These are phyloP conservation scores for Lanistes nyassanus DNA, from an alignment of 1,140 invertebrate species.

Conservation along the genomic window DNA sequence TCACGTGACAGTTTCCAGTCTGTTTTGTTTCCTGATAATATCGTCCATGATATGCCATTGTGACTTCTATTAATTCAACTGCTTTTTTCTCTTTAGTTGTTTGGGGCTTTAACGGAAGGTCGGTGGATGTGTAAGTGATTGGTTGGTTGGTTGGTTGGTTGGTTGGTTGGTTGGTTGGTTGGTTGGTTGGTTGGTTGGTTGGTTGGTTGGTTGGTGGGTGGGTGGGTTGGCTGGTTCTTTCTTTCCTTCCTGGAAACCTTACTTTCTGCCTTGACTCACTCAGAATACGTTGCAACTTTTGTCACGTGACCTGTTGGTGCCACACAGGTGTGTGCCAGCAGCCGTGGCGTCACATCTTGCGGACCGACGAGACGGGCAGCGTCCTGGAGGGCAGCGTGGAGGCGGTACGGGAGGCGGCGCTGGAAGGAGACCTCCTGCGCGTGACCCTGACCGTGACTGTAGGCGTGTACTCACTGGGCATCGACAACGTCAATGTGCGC, in stretches of 20 bases:
- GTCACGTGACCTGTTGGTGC: not conserved
- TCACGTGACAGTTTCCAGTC: too few relatives aligned
- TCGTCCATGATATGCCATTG: too few relatives aligned
- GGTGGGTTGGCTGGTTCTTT: not conserved
- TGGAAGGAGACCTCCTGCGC: constrained; percentile 9
- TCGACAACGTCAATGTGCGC: constrained; percentile 22
- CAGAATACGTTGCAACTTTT: too few relatives aligned
- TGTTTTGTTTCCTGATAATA: too few relatives aligned
- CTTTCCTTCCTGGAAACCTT: not conserved
- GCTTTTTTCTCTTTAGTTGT: too few relatives aligned
- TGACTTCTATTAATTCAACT: too few relatives aligned
- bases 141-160: not conserved
- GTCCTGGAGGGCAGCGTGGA: constrained; percentile 10
- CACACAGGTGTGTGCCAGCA: constrained; percentile 7
- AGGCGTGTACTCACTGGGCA: not conserved
- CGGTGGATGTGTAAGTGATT: not conserved
- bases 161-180: not conserved
- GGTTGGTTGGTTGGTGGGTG: not conserved
- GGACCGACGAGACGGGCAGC: not conserved
- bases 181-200: not conserved
- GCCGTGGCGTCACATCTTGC: constrained; percentile 4
- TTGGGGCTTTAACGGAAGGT: too few relatives aligned
- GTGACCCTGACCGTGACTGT: not conserved
- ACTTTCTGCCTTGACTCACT: not conserved
- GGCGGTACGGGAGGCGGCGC: not conserved